phyloP scores from a whole-genome alignment of 2,888 invertebrate species.

The Habroteleia sp. region DNA sequence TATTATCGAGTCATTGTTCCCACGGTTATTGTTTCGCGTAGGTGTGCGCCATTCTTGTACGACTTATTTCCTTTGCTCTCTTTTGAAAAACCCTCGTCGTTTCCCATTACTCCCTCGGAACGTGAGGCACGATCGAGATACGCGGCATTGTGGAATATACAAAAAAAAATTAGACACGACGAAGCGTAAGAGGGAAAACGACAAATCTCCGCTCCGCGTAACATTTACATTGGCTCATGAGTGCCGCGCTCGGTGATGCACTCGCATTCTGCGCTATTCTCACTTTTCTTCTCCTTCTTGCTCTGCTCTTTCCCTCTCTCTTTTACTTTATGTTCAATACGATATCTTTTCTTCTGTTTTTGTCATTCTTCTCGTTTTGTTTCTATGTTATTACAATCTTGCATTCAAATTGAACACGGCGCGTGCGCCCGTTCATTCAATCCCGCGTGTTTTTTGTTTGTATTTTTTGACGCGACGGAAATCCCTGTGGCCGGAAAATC shows the following conservation, averaged over 20 bases:
- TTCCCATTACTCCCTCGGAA: conserved; percentile 60
- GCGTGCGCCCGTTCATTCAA: neutral
- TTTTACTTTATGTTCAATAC: neutral
- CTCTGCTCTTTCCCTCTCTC: neutral
- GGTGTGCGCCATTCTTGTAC: conserved; percentile 62
- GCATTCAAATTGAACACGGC: neutral
- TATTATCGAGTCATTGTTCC: conserved; percentile 66
- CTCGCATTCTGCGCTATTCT: conserved; percentile 26
- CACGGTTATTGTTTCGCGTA: conserved; percentile 64
- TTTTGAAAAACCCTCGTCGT: conserved; percentile 63
- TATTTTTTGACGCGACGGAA: neutral
- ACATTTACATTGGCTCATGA: conserved; percentile 61
- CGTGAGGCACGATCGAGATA: conserved; percentile 62
- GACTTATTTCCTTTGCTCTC: conserved; percentile 62
- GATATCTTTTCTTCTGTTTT: neutral
- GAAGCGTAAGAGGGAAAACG: conserved; percentile 57
- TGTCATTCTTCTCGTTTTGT: neutral
- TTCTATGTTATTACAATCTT: neutral
- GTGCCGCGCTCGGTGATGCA: conserved; percentile 40
- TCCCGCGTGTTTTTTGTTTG: neutral
- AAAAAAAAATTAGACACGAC: conserved; percentile 61
- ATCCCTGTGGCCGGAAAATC: neutral
- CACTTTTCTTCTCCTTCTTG: neutral
- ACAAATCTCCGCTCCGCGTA: conserved; percentile 54
- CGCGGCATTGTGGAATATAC: conserved; percentile 60